These are phyloP conservation scores for Potamarius usumacintae DNA, from an alignment of 2,113 vertebrate genomes.

Conservation along the genomic window DNA sequence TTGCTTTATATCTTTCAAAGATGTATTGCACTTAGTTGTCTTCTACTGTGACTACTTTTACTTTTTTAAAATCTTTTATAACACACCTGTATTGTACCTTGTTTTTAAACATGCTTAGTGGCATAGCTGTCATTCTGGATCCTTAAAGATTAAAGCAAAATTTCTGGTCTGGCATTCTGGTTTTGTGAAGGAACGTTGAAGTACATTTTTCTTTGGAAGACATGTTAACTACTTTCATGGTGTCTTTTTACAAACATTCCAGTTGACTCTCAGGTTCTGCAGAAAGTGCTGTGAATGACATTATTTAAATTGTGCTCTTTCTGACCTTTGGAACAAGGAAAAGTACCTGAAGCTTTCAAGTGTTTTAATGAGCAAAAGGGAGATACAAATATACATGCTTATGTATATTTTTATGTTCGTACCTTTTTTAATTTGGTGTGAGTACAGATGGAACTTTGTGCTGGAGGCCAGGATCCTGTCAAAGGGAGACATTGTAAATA, in stretches of 20 bases:
- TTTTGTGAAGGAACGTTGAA: background rate
- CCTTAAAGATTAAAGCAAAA: background rate
- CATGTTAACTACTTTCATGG: background rate
- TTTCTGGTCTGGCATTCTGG: background rate
- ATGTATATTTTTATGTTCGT: background rate
- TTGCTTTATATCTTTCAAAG: background rate
- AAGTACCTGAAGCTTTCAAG: background rate
- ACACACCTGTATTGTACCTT: too few species aligned
- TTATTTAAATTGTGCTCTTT: background rate
- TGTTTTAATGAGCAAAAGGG: background rate
- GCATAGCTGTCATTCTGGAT: background rate
- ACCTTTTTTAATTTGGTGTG: background rate
- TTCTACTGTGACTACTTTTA: background rate
- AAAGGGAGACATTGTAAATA: background rate
- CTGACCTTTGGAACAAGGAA: slow-evolving; percentile 2
- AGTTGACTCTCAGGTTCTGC: background rate
- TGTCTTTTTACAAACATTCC: background rate
- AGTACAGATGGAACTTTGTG: background rate
- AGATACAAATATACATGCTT: background rate
- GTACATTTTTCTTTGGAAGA: background rate
- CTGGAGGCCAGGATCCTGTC: background rate
- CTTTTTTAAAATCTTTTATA: background rate
- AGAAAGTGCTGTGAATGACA: background rate
- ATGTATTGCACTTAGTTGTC: background rate
- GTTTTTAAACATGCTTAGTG: background rate